Conservation (phyloP, 2,888 invertebrate species). For the Mamestra brassicae region DNA sequence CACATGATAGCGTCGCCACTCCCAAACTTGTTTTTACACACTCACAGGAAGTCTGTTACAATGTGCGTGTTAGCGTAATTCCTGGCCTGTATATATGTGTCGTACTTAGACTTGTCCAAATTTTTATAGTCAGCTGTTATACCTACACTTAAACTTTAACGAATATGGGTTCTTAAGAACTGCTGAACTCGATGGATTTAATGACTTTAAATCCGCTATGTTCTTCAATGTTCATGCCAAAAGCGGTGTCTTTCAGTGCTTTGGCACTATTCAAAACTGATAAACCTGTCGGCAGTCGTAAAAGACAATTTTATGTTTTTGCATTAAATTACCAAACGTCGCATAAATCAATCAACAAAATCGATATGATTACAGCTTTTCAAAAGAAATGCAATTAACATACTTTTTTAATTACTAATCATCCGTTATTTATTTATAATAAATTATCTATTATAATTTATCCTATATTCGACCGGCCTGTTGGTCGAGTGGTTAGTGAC, state of each 20-base stretch:
- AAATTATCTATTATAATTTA: too few relatives aligned
- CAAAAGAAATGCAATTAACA: constrained; percentile 8
- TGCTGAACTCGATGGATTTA: neutral
- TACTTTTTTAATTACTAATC: constrained; percentile 13
- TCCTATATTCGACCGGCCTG: too few relatives aligned
- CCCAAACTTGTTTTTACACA: constrained; percentile 73
- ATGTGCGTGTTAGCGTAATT: constrained; percentile 51
- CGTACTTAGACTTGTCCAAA: neutral
- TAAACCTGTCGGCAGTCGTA: constrained; percentile 22
- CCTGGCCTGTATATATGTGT: constrained; percentile 11
- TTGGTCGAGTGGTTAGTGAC: too few relatives aligned
- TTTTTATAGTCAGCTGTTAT: neutral
- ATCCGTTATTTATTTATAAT: too few relatives aligned
- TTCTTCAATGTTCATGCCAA: constrained; percentile 25
- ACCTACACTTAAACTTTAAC: too few relatives aligned
- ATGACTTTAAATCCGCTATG: neutral
- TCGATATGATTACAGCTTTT: neutral
- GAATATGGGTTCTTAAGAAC: neutral
- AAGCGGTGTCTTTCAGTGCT: neutral
- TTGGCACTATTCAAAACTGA: constrained; percentile 21
- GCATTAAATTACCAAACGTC: constrained; percentile 1
- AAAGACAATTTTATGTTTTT: constrained; percentile 20
- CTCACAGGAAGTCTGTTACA: constrained; percentile 65
- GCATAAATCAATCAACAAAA: neutral
- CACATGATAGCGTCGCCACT: constrained; percentile 70